Percentiles rank a stretch among this genome's conserved stretches.
These are phyloP conservation scores for Falco concolor DNA, from an alignment of 2,797 vertebrate genomes.

Conservation along the genomic window DNA sequence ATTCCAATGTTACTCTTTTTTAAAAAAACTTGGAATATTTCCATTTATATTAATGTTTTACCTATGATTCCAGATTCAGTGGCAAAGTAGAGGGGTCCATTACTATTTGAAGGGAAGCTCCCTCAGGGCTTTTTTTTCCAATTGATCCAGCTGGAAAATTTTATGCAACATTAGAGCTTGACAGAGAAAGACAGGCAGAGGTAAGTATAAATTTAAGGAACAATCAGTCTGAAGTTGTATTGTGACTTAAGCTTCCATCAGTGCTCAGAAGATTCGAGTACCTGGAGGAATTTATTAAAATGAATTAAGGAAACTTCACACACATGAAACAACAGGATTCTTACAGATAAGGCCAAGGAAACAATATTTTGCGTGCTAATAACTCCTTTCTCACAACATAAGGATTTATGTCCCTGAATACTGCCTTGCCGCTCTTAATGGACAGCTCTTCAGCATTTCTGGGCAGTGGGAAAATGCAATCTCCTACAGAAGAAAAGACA, in stretches of 20 bases:
- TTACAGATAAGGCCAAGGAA: background rate
- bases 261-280: background rate
- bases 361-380: background rate
- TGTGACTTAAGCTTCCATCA: background rate
- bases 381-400: background rate
- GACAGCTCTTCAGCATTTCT: background rate
- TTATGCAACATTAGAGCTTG: conserved; percentile 77
- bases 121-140: conserved; percentile 68
- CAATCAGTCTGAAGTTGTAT: background rate
- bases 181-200: conserved; percentile 83
- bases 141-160: conserved; percentile 77
- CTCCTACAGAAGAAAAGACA: background rate
- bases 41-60: background rate
- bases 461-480: background rate
- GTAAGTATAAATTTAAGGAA: conserved; percentile 33
- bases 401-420: background rate
- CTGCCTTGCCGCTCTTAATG: too few relatives aligned
- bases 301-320: background rate
- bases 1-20: background rate
- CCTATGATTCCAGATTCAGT: conserved; percentile 71
- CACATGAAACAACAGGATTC: background rate
- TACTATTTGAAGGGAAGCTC: conserved; percentile 79
- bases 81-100: conserved; percentile 75
- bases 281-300: background rate
- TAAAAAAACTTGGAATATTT: background rate